Conservation (phyloP, 2,113 vertebrate genomes). For the Cyphomyrus discorhynchus region DNA sequence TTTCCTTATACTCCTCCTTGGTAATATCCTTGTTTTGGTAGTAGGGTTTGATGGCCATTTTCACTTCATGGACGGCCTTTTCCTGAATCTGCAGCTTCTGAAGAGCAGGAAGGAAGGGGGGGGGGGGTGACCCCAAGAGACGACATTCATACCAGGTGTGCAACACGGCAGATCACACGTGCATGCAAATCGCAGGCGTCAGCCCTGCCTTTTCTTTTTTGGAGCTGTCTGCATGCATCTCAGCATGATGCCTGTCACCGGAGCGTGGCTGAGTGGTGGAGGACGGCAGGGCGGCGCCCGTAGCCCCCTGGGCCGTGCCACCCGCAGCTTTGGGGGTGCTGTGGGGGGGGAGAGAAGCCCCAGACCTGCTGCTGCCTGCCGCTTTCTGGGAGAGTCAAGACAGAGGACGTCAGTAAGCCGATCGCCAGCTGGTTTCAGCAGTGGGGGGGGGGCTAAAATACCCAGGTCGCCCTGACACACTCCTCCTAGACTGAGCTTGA, state of each 20-base stretch:
- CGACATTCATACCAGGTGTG: background rate
- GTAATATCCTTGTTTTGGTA: constrained; percentile 98
- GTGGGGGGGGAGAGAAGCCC: constrained; percentile 56
- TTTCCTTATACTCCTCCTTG: constrained; percentile 97
- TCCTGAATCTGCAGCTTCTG: constrained; percentile 92
- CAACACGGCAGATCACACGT: background rate
- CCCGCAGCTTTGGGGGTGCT: constrained; percentile 62
- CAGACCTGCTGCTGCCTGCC: constrained; percentile 55
- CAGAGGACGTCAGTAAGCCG: background rate
- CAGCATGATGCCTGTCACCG: constrained; percentile 64
- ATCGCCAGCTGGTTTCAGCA: background rate
- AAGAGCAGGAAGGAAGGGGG: background rate
- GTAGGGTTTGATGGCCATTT: constrained; percentile 89
- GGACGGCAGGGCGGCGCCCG: constrained; percentile 63
- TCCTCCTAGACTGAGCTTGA: background rate
- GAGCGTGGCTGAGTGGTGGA: constrained; percentile 69
- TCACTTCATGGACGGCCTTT: constrained; percentile 88
- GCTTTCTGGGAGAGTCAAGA: constrained; percentile 54
- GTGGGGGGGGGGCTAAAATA: background rate
- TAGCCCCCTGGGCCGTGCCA: constrained; percentile 55
- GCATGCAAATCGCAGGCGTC: background rate
- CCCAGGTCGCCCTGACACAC: background rate
- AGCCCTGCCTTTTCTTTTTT: constrained; percentile 89
- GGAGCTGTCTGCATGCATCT: constrained; percentile 85
- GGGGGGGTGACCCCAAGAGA: background rate